Conservation (phyloP, 2,797 vertebrate species). For the Selene dorsalis region DNA sequence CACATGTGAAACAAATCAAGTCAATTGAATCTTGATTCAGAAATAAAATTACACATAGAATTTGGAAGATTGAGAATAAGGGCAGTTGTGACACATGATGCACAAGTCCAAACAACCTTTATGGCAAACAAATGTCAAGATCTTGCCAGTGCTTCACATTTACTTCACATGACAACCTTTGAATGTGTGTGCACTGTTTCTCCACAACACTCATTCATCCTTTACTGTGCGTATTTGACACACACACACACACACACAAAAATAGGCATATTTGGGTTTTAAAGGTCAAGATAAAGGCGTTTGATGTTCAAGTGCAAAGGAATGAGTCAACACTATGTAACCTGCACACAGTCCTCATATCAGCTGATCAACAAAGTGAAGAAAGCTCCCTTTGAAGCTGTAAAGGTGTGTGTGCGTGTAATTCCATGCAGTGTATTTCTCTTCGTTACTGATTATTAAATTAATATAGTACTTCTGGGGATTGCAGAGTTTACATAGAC, state of each 20-base stretch:
- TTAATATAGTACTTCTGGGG: conserved; percentile 1
- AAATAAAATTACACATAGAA: not conserved
- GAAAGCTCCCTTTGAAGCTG: conserved; percentile 24
- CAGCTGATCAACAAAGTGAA: conserved; percentile 26
- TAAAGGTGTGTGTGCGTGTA: not conserved
- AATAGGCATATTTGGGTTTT: conserved; percentile 53
- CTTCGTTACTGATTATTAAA: conserved; percentile 45
- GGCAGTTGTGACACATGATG: not conserved
- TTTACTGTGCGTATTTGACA: conserved; percentile 24
- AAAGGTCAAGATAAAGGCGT: conserved; percentile 57
- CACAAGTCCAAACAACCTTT: not conserved
- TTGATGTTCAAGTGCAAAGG: conserved; percentile 20
- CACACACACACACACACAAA: not conserved
- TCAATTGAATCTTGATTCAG: not conserved
- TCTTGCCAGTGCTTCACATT: not conserved
- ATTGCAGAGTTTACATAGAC: conserved; percentile 19
- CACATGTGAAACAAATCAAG: not conserved
- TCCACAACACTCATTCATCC: not conserved
- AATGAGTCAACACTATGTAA: conserved; percentile 25
- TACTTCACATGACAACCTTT: not conserved
- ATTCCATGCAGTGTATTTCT: not conserved
- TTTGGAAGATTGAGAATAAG: not conserved
- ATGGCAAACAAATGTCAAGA: not conserved
- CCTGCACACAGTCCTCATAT: conserved; percentile 30
- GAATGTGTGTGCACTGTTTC: not conserved